Evolutionary conservation across 2,113 vertebrate genomes (phyloP), one percentile per base, ranked within the genome.

Genomic region (Perca flavescens): DNA sequence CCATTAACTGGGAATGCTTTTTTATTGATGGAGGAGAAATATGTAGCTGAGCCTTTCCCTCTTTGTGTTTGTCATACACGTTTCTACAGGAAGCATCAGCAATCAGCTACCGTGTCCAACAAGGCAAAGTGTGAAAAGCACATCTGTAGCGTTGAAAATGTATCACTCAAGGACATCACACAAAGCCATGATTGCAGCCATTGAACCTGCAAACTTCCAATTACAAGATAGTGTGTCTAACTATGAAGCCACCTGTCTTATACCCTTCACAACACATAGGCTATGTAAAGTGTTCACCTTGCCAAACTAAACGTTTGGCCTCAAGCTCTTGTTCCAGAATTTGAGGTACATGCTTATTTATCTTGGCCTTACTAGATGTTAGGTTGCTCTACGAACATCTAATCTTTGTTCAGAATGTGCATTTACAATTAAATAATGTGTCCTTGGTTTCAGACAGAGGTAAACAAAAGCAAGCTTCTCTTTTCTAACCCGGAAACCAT

Each of bases 101-200:
- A 8, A 9, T 58, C 25, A 58, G 47, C 21, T 82, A 52, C 13
- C 63, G 9, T 56, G 31, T 34, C 34, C 34, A 6, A 34, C 34
- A 34, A 6, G 6, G 34, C 34, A 34, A 34, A 34, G 34, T 58
- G 43, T 74, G 61, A 64, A 74, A 67, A 79, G 31, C 52, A 56
- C 21, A 50, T 47, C 66, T 52, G 22, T 47, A 15, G 14, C 12
- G n/a, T 22, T 22, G 40, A 22, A 58, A 63, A 13, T 61, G 78
- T 21, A 56, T 77, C 28, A 21, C 36, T 63, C 52, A 64, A 84
- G 74, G 74, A 75, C 77, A n/a, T 52, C 65, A 22, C 13, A 8
- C 21, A 52, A 28, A 66, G 54, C 74, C 43, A 31, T 16, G 12
- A 52, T 9, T 67, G 40, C 63, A 71, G 43, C 0, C 13, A 28